These are phyloP conservation scores for Tetranychus cinnabarinus DNA, from an alignment of 1,140 invertebrate genomes.

Conservation along the genomic window DNA sequence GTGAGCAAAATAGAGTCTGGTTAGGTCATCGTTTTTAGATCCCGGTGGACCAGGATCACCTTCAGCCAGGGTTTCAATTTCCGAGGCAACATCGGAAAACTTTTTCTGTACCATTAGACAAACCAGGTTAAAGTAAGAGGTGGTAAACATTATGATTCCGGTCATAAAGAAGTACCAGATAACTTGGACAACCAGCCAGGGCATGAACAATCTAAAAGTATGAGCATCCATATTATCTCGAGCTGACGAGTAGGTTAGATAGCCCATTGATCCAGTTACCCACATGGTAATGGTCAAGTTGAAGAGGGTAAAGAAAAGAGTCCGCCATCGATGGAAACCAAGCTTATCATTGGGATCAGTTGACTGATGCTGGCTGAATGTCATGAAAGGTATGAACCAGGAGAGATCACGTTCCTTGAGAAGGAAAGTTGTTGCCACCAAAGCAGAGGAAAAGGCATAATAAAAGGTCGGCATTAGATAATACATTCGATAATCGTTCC, in stretches of 20 bases:
- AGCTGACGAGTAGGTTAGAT: neutral
- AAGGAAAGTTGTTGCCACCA: conserved; percentile 6
- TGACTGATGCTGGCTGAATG: conserved; percentile 4
- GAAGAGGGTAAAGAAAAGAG: neutral
- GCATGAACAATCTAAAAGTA: conserved; percentile 2
- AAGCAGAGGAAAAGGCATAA: conserved; percentile 3
- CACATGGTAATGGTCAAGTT: neutral
- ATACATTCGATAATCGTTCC: conserved; percentile 12
- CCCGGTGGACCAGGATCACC: conserved; percentile 7
- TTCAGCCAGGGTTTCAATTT: conserved; percentile 11
- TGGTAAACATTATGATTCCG: conserved; percentile 6
- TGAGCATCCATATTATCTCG: conserved; percentile 5
- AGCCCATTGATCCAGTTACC: conserved; percentile 1
- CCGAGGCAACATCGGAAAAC: conserved; percentile 5
- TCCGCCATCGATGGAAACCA: neutral
- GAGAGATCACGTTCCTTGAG: conserved; percentile 8
- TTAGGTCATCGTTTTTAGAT: conserved; percentile 6
- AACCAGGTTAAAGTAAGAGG: conserved; percentile 10
- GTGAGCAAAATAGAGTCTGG: conserved; percentile 9
- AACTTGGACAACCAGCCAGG: conserved; percentile 5
- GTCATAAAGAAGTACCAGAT: conserved; percentile 10
- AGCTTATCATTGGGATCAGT: conserved; percentile 1
- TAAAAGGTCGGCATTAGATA: conserved; percentile 10
- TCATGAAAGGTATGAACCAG: conserved; percentile 10
- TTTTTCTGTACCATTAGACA: conserved; percentile 4